These are phyloP conservation scores for Cremastinae sp. DNA, from an alignment of 2,888 invertebrate species.

Conservation along the genomic window DNA sequence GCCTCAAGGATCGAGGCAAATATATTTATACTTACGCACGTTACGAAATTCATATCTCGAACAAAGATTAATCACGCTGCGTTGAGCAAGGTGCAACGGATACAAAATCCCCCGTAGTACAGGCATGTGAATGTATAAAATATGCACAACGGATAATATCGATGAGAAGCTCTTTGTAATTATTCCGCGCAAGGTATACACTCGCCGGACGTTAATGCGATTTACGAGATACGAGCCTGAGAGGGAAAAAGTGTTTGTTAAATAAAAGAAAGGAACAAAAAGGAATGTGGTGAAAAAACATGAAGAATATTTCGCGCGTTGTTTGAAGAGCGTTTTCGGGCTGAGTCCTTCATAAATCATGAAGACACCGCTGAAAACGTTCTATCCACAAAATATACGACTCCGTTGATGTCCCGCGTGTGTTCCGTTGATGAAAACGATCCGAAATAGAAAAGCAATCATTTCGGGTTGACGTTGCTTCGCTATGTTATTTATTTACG, in stretches of 20 bases:
- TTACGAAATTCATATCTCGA: not conserved
- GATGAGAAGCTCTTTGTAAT: constrained; percentile 56
- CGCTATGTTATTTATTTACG: constrained; percentile 9
- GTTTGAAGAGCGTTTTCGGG: constrained; percentile 26
- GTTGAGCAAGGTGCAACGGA: constrained; percentile 33
- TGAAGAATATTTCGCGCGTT: not conserved
- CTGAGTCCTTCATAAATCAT: constrained; percentile 50
- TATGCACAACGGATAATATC: constrained; percentile 37
- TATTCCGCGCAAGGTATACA: constrained; percentile 49
- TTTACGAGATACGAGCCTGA: constrained; percentile 48
- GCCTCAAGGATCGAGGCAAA: no score
- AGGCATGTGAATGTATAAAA: not conserved
- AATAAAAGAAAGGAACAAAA: constrained; percentile 3
- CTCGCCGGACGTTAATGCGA: constrained; percentile 46
- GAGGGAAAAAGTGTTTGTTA: not conserved
- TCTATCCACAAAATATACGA: constrained; percentile 44
- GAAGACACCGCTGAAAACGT: constrained; percentile 38
- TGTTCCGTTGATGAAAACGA: constrained; percentile 4
- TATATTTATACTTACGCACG: no score
- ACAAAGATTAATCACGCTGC: constrained; percentile 39
- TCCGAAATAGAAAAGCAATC: constrained; percentile 4
- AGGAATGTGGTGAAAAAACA: not conserved
- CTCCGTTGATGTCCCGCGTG: not conserved
- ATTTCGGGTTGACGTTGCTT: constrained; percentile 8
- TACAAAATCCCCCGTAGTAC: not conserved